These are phyloP conservation scores for Orthosia incerta DNA, from an alignment of 2,888 invertebrate species.

Conservation along the genomic window DNA sequence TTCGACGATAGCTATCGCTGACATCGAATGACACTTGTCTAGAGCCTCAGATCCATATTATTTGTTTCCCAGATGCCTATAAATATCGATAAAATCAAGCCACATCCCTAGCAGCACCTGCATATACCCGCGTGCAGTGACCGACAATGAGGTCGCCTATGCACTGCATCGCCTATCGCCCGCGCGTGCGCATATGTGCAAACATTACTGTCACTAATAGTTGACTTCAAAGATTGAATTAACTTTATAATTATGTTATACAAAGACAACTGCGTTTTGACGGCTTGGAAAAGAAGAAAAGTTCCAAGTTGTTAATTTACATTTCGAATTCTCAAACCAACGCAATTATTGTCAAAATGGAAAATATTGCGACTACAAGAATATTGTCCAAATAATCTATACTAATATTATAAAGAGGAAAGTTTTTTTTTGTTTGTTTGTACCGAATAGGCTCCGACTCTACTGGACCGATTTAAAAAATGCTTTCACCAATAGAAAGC, in stretches of 20 bases:
- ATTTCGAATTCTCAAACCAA: not conserved
- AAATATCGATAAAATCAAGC: conserved; percentile 23
- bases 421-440: no score
- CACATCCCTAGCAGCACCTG: conserved; percentile 65
- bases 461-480: no score
- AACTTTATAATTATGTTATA: not conserved
- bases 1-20: no score
- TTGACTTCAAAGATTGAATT: conserved; percentile 16
- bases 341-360: conserved; percentile 16
- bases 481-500: no score
- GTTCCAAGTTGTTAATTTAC: conserved; percentile 7
- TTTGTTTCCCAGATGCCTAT: no score
- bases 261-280: not conserved
- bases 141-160: conserved; percentile 80
- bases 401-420: no score
- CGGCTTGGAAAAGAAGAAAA: not conserved
- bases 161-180: conserved; percentile 38
- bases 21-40: no score
- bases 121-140: conserved; percentile 78
- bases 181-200: conserved; percentile 49
- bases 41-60: no score
- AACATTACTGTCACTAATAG: conserved; percentile 44
- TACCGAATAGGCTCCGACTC: no score
- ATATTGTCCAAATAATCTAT: not conserved
- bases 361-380: not conserved